Evolutionary conservation across 2,797 vertebrate species (phyloP).

Genomic region (Molossus alvarezi): DNA sequence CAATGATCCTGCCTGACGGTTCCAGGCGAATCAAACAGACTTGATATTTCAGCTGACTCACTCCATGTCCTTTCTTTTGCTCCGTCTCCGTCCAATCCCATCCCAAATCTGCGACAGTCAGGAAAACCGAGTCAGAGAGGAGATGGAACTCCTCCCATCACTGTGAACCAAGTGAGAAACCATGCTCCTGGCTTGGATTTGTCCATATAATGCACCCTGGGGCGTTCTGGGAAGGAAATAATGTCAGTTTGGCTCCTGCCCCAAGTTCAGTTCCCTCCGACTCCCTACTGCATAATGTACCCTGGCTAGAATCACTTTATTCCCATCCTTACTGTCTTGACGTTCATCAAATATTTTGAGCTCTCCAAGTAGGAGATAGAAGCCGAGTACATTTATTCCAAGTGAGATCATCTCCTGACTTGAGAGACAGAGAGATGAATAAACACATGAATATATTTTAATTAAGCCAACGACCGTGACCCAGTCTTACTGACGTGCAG

Average conservation of each 20-base stretch:
- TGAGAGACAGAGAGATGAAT: neutral
- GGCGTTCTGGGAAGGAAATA: constrained; percentile 41
- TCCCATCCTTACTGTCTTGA: neutral
- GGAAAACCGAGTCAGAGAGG: neutral
- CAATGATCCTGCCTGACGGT: neutral
- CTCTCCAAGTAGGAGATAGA: neutral
- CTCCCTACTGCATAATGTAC: neutral
- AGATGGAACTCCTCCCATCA: neutral
- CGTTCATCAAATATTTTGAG: constrained; percentile 11
- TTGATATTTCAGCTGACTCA: neutral
- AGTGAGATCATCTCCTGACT: neutral
- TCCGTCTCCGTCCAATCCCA: neutral
- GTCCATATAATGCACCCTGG: neutral
- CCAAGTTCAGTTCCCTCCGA: neutral
- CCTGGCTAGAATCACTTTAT: neutral
- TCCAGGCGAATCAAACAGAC: neutral
- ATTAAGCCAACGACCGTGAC: neutral
- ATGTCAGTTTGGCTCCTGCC: neutral
- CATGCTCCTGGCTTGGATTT: neutral
- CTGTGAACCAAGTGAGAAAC: neutral
- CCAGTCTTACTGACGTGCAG: neutral
- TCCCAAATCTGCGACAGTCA: neutral
- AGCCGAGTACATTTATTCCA: neutral
- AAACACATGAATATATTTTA: neutral
- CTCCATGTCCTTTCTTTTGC: neutral